phyloP scores from a whole-genome alignment of 2,113 vertebrate genomes.

The Pachypanchax playfairii region DNA sequence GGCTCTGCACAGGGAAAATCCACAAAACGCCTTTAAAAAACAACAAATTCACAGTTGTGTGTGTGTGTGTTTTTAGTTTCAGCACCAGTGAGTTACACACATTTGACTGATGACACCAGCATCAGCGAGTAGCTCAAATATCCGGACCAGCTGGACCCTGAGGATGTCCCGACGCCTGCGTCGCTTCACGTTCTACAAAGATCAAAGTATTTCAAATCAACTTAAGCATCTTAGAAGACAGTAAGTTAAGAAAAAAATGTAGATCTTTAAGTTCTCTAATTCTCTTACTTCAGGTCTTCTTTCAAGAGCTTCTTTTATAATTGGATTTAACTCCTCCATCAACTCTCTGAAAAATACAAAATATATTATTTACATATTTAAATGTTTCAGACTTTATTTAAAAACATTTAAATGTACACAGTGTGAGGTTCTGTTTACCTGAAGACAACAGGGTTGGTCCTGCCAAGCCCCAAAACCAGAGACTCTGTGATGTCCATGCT shows the following conservation, averaged over 20 bases:
- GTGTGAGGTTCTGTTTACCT: constrained; percentile 77
- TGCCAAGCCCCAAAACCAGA: constrained; percentile 98
- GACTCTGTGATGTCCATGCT: constrained; percentile 99
- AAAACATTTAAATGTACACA: not conserved
- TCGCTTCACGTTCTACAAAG: constrained; percentile 94
- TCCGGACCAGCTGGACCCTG: constrained; percentile 97
- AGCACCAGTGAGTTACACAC: constrained; percentile 67
- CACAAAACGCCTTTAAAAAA: not conserved
- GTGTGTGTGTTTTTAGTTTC: not conserved
- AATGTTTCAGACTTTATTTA: not conserved
- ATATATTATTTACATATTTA: not conserved
- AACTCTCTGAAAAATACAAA: constrained; percentile 84
- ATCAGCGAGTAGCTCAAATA: constrained; percentile 98
- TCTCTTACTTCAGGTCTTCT: constrained; percentile 96
- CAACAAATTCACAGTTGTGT: fast-evolving
- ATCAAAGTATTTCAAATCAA: not conserved
- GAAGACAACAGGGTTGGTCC: constrained; percentile 97
- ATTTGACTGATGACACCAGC: constrained; percentile 97
- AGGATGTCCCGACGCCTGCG: constrained; percentile 98
- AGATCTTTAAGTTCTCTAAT: not conserved
- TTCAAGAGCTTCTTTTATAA: constrained; percentile 99
- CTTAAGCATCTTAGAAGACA: too few species aligned
- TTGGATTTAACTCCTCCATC: constrained; percentile 97
- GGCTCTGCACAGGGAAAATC: constrained; percentile 76
- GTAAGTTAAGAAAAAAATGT: too few species aligned